phyloP scores from a whole-genome alignment of 2,113 vertebrate genomes.

The Ivindomyrus marchei region DNA sequence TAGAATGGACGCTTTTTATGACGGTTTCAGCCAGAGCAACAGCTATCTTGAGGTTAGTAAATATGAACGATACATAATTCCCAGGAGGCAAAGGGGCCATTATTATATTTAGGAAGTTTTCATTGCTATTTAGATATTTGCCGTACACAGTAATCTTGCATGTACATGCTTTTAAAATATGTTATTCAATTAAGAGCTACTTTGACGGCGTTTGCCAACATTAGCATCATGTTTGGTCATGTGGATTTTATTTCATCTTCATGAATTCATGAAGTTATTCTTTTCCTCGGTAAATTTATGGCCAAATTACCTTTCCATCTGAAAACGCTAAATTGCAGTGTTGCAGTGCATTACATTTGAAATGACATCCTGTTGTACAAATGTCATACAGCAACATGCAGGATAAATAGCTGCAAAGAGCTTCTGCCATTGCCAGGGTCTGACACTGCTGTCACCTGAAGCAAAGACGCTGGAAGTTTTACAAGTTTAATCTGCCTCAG shows the following conservation, averaged over 20 bases:
- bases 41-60: neutral
- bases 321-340: neutral
- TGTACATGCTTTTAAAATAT: neutral
- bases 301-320: neutral
- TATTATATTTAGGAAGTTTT: neutral
- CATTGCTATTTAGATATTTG: neutral
- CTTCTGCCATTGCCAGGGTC: neutral
- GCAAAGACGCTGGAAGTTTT: neutral
- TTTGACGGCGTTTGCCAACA: neutral
- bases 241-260: neutral
- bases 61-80: neutral
- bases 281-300: neutral
- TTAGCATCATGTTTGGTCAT: neutral
- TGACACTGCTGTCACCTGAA: neutral
- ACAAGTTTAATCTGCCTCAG: neutral
- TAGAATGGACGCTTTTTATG: neutral
- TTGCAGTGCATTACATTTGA: neutral
- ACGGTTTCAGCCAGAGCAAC: neutral
- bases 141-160: neutral
- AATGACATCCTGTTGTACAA: neutral
- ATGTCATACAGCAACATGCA: neutral
- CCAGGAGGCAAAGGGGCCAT: neutral
- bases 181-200: neutral
- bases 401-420: neutral
- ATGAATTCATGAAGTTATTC: neutral